These are phyloP conservation scores for Hippoglossus hippoglossus DNA, from an alignment of 2,797 vertebrate genomes.

Conservation along the genomic window DNA sequence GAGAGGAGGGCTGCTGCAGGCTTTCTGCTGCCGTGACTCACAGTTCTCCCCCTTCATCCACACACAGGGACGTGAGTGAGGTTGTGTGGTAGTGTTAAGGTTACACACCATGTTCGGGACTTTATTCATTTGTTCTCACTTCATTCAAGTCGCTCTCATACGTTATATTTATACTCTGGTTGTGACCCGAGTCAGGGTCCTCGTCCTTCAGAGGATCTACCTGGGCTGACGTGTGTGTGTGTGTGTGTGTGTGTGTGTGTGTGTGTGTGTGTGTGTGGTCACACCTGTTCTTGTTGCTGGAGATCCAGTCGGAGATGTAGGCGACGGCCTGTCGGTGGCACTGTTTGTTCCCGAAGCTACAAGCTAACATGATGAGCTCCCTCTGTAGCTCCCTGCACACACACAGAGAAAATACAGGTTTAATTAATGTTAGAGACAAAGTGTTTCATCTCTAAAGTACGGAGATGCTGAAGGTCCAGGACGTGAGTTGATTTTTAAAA, in stretches of 20 bases:
- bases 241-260: background rate
- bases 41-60: no score
- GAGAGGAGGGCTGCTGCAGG: background rate
- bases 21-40: no score
- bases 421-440: no score
- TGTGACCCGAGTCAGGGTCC: no score
- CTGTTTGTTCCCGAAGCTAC: constrained; percentile 97
- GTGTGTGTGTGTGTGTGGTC: background rate
- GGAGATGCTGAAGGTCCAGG: no score
- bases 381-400: constrained; percentile 90
- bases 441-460: no score
- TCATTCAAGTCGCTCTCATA: background rate
- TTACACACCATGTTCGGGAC: background rate
- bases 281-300: constrained; percentile 97
- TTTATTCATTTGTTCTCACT: background rate
- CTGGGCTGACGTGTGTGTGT: no score
- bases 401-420: background rate
- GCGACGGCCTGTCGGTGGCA: constrained; percentile 95
- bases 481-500: background rate
- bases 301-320: constrained; percentile 98
- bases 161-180: no score
- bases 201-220: no score
- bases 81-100: background rate
- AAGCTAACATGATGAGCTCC: constrained; percentile 96
- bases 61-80: background rate